Evolutionary conservation across 2,113 vertebrate species (phyloP), one percentile per base, ranked within the genome.

Genomic region (Galemys pyrenaicus): DNA sequence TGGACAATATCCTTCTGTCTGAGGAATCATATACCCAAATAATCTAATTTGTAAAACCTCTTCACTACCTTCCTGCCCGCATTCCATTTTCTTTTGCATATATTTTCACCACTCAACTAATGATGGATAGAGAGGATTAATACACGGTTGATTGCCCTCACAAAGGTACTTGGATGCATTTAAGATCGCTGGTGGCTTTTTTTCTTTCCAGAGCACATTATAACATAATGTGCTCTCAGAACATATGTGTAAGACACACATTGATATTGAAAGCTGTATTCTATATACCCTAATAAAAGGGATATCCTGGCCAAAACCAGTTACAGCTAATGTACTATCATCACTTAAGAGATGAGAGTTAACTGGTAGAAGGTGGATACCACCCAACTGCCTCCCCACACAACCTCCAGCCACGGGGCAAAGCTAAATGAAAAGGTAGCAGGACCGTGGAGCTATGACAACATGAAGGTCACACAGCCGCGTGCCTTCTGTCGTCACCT

Each of bases 41-140:
- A 94, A 92, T 89, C 91, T 88, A 83, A 95, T 94, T 91, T 94
- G 70, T 91, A 79, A 97, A 91, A 49, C 78, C 94, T 95, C 91
- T 92, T 94, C 81, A 79, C 73, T 85, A 78, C 85, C 96, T 94
- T 88, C 20, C 74, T 7, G 75, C 86, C 91, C 3, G 9, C 73
- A 62, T 94, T 95, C 92, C 96, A 87, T 91, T 92, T 87, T 88
- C 92, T 89, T 95, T 94, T 89, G 82, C 88, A 87, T 95, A 86
- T 87, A 95, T 94, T 95, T 88, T 75, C 91, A 49, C 60, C 86
- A 89, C 89, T 94, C 91, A 95, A 62, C 91, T 84, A 95, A 91
- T 84, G 94, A 97, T 84, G 75, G 95, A 96, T 91, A 83, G 86
- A 88, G 74, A 83, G 92, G 94, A 96, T 96, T 96, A 95, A 94